Conservation (phyloP, 2,797 vertebrate genomes). For the Melanotaenia maccullochi region DNA sequence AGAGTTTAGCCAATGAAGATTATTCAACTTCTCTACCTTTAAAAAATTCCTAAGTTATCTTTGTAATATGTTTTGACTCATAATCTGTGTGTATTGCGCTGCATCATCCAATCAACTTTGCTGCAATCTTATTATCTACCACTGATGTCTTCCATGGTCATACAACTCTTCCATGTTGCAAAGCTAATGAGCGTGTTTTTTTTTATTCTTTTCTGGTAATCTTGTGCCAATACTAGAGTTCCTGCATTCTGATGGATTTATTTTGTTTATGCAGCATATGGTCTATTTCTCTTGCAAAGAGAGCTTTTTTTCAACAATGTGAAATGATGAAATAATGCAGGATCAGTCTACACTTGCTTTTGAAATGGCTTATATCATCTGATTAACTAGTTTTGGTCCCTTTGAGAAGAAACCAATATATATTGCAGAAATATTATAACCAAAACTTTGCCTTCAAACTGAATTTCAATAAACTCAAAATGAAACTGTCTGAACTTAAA, state of each 20-base stretch:
- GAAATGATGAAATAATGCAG: background rate
- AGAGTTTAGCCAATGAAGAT: background rate
- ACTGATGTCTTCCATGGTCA: background rate
- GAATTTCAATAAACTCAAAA: no score
- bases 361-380: no score
- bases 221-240: background rate
- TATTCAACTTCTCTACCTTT: background rate
- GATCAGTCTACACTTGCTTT: no score
- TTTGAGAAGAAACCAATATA: no score
- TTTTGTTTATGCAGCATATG: background rate
- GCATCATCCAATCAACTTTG: background rate
- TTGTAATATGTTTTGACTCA: background rate
- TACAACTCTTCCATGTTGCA: background rate
- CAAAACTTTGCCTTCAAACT: no score
- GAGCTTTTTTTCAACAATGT: background rate
- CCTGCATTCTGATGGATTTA: background rate
- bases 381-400: no score
- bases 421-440: no score
- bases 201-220: background rate
- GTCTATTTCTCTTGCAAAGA: background rate
- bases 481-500: no score
- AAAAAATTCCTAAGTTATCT: background rate
- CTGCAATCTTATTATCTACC: background rate
- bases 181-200: background rate
- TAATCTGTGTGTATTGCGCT: background rate